A percentile compares a stretch with the other conserved stretches of the same genome.
phyloP scores from a whole-genome alignment of 2,888 invertebrate species.

The Embidobia sp. region DNA sequence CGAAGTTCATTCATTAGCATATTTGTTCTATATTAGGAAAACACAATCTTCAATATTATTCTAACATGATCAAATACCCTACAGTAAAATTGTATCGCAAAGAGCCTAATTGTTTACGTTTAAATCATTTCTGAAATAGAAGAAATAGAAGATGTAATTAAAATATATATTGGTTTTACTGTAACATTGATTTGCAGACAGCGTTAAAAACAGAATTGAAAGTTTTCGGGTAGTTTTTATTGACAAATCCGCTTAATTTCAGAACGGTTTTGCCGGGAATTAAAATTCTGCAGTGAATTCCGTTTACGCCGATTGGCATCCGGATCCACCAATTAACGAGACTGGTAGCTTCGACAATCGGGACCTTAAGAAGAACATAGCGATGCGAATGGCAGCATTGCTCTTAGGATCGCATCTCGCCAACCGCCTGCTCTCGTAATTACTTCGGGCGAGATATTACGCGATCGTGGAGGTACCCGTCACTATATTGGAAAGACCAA shows the following conservation, averaged over 20 bases:
- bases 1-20: too few species aligned
- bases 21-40: too few species aligned
- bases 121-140: too few species aligned
- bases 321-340: slow-evolving; percentile 65
- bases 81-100: too few species aligned
- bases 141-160: too few species aligned
- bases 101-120: too few species aligned
- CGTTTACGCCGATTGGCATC: slow-evolving; percentile 64
- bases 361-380: slow-evolving; percentile 64
- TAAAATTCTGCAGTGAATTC: slow-evolving; percentile 51
- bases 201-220: too few species aligned
- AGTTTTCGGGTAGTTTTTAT: too few species aligned
- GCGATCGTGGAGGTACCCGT: slow-evolving; percentile 67
- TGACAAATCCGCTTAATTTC: slow-evolving; percentile 29
- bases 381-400: slow-evolving; percentile 64
- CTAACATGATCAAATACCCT: too few species aligned
- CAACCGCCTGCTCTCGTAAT: slow-evolving; percentile 65
- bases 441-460: slow-evolving; percentile 68
- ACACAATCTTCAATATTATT: too few species aligned
- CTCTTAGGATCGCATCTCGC: slow-evolving; percentile 51
- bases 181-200: background rate
- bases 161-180: too few species aligned
- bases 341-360: slow-evolving; percentile 63
- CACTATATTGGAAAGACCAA: slow-evolving; percentile 65
- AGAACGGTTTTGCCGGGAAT: slow-evolving; percentile 47